Evolutionary conservation across 2,888 invertebrate genomes (phyloP).

Genomic region (Scaptodrosophila latifasciaeformis): DNA sequence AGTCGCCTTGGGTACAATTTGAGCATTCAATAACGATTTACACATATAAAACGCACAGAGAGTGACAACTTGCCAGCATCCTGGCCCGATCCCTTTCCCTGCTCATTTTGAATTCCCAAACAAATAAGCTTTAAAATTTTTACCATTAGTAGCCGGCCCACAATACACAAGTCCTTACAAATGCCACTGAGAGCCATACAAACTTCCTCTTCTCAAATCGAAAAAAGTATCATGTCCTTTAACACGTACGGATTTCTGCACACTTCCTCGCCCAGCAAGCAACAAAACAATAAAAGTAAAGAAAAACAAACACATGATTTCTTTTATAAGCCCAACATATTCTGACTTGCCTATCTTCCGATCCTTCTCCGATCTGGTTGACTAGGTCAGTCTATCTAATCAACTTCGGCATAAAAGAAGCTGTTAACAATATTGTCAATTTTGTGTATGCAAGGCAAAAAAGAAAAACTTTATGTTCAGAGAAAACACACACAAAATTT

Average conservation of each 20-base stretch:
- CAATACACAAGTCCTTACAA: slow-evolving; percentile 39
- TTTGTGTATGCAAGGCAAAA: slow-evolving; percentile 25
- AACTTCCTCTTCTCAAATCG: slow-evolving; percentile 14
- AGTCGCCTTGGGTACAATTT: slow-evolving; percentile 59
- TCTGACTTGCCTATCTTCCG: too few species aligned
- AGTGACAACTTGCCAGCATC: neutral
- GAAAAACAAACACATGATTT: too few species aligned
- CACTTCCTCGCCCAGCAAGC: neutral
- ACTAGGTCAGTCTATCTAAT: slow-evolving; percentile 56
- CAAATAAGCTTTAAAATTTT: slow-evolving; percentile 57
- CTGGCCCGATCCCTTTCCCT: too few species aligned
- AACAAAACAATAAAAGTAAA: neutral
- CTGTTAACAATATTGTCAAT: slow-evolving; percentile 65
- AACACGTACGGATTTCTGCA: neutral
- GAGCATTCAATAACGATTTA: slow-evolving; percentile 61
- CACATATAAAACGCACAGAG: slow-evolving; percentile 30
- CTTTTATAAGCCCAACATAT: too few species aligned
- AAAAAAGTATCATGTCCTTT: neutral
- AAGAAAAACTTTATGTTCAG: slow-evolving; percentile 30
- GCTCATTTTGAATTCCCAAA: too few species aligned
- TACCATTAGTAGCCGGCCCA: slow-evolving; percentile 39
- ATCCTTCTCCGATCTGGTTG: too few species aligned
- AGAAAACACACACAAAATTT: slow-evolving; percentile 45
- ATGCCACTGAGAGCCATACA: slow-evolving; percentile 34
- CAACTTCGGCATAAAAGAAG: slow-evolving; percentile 51